Percentiles rank a stretch among this genome's conserved stretches.
Evolutionary conservation across 2,888 invertebrate species (phyloP).

Genomic region (Orchesellides sinensis): DNA sequence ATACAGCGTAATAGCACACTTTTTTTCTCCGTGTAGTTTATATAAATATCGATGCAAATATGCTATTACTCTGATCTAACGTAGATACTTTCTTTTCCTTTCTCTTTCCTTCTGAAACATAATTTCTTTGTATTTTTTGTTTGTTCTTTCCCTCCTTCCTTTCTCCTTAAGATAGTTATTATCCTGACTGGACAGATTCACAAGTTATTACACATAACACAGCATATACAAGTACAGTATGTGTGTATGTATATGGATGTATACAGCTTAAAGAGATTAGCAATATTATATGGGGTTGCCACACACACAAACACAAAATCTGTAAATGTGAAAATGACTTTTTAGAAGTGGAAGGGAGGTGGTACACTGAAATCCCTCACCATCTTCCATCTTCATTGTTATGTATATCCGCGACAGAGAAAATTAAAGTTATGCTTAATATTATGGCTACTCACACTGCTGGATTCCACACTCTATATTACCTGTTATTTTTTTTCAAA

Average conservation of each 20-base stretch:
- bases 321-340: conserved; percentile 5
- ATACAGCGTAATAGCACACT: conserved; percentile 6
- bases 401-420: conserved; percentile 2
- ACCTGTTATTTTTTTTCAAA: neutral
- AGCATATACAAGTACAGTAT: conserved; percentile 13
- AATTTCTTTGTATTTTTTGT: conserved; percentile 7
- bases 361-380: neutral
- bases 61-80: conserved; percentile 8
- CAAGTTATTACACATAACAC: conserved; percentile 65
- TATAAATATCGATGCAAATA: conserved; percentile 19
- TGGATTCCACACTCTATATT: conserved; percentile 39
- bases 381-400: neutral
- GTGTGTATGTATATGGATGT: neutral
- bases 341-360: neutral
- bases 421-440: conserved; percentile 36
- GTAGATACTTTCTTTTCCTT: neutral
- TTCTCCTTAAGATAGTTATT: conserved; percentile 58
- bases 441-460: conserved; percentile 40
- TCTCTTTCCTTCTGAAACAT: neutral
- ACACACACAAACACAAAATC: neutral
- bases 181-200: conserved; percentile 68
- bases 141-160: neutral
- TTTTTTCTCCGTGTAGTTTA: conserved; percentile 5
- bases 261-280: too few relatives aligned
- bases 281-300: too few relatives aligned